A percentile compares a stretch with the other conserved stretches of the same genome.
Conservation (phyloP, 2,113 vertebrate species). For the Caretta caretta region DNA sequence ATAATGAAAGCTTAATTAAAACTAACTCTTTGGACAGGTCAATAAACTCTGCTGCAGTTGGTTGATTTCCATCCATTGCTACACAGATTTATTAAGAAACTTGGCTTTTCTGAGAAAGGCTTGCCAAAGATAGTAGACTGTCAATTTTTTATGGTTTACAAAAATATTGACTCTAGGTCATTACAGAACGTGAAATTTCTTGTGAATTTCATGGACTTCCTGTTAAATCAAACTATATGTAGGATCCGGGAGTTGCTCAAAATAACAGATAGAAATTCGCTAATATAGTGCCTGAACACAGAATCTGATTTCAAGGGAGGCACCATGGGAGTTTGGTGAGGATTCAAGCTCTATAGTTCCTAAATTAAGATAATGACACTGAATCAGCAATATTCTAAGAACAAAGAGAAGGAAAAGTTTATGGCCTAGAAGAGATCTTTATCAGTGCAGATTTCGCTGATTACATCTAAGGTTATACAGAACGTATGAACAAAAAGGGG, state of each 20-base stretch:
- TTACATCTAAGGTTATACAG: background rate
- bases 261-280: background rate
- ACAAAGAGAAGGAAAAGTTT: background rate
- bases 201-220: conserved; percentile 40
- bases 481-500: background rate
- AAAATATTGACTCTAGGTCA: conserved; percentile 41
- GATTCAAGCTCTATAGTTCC: background rate
- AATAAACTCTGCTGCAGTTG: conserved; percentile 55
- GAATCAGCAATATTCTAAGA: background rate
- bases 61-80: conserved; percentile 51
- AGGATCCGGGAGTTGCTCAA: background rate
- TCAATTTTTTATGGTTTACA: conserved; percentile 40
- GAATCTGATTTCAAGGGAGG: conserved; percentile 1
- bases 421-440: background rate
- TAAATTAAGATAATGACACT: background rate
- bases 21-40: conserved; percentile 53
- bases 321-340: background rate
- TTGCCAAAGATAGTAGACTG: conserved; percentile 53
- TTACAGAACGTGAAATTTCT: conserved; percentile 40
- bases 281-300: background rate
- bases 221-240: background rate
- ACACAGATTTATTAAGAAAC: conserved; percentile 64
- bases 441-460: background rate
- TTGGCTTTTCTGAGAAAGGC: conserved; percentile 69
- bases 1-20: conserved; percentile 62